A percentile compares a stretch with the other conserved stretches of the same genome.
Conservation (phyloP, 2,797 vertebrate genomes). For the Natrix natrix region DNA sequence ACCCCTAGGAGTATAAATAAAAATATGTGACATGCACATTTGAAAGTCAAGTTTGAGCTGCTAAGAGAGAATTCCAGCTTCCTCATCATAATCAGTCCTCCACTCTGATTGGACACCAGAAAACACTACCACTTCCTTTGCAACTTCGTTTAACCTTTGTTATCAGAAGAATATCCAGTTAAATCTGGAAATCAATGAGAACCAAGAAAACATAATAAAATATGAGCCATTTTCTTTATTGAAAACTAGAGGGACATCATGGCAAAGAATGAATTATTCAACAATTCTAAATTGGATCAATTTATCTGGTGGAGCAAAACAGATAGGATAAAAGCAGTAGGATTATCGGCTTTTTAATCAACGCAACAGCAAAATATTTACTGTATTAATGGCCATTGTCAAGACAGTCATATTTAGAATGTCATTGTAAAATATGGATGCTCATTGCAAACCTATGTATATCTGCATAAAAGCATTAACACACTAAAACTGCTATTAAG, state of each 20-base stretch:
- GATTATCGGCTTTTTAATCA: constrained; percentile 25
- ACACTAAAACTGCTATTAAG: constrained; percentile 6
- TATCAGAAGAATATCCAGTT: neutral
- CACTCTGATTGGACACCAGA: neutral
- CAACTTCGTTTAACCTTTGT: constrained; percentile 15
- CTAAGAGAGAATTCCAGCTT: neutral
- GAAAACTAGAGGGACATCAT: constrained; percentile 5
- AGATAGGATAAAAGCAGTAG: constrained; percentile 7
- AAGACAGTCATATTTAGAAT: constrained; percentile 39
- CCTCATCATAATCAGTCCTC: neutral
- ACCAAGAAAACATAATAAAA: constrained; percentile 24
- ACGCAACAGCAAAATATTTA: constrained; percentile 29
- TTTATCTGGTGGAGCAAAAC: constrained; percentile 15
- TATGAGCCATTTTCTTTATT: constrained; percentile 37
- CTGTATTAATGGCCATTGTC: neutral
- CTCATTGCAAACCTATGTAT: constrained; percentile 41
- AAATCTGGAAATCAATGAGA: constrained; percentile 3
- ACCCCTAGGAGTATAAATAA: neutral
- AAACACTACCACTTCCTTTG: constrained; percentile 16
- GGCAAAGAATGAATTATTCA: constrained; percentile 20
- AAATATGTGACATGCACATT: neutral
- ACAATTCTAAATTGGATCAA: constrained; percentile 23
- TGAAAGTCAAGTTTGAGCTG: neutral
- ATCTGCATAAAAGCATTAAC: constrained; percentile 35
- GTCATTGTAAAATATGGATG: neutral